phyloP scores from a whole-genome alignment of 2,797 vertebrate genomes.

The Sebastes flavidus region DNA sequence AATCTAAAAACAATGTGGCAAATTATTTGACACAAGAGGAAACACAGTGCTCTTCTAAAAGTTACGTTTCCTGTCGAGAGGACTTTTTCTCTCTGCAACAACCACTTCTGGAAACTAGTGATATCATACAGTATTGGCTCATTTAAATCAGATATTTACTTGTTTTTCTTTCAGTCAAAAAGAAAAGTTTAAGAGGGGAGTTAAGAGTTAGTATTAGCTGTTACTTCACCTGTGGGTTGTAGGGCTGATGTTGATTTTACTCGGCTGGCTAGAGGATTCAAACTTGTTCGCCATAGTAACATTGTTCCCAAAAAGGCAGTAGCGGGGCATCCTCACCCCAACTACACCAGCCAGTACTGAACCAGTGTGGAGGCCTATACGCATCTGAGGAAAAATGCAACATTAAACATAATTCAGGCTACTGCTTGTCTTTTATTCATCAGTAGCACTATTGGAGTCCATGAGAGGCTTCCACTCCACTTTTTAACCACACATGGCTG shows the following conservation, averaged over 20 bases:
- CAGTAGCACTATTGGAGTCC: neutral
- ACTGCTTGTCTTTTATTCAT: neutral
- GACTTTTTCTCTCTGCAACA: conserved; percentile 3
- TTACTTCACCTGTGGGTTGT: conserved; percentile 91
- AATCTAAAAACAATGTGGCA: conserved; percentile 59
- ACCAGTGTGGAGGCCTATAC: conserved; percentile 96
- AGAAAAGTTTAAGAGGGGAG: neutral
- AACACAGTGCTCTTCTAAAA: conserved; percentile 55
- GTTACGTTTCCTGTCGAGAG: conserved; percentile 51
- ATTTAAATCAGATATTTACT: neutral
- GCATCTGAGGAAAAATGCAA: conserved; percentile 86
- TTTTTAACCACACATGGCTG: neutral
- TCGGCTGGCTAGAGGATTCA: conserved; percentile 93
- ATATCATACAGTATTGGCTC: neutral
- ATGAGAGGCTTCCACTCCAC: neutral
- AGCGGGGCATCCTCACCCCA: conserved; percentile 98
- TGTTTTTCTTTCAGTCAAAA: neutral
- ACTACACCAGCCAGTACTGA: conserved; percentile 97
- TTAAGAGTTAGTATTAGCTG: neutral
- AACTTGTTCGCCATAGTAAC: conserved; percentile 98
- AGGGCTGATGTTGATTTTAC: conserved; percentile 96
- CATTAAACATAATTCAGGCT: neutral
- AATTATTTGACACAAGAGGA: conserved; percentile 71
- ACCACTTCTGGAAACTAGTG: conserved; percentile 10
- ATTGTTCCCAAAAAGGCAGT: conserved; percentile 98